Base-by-base conservation (phyloP, 1,140 invertebrate genomes). In the Drosophila prosaltans region DNA sequence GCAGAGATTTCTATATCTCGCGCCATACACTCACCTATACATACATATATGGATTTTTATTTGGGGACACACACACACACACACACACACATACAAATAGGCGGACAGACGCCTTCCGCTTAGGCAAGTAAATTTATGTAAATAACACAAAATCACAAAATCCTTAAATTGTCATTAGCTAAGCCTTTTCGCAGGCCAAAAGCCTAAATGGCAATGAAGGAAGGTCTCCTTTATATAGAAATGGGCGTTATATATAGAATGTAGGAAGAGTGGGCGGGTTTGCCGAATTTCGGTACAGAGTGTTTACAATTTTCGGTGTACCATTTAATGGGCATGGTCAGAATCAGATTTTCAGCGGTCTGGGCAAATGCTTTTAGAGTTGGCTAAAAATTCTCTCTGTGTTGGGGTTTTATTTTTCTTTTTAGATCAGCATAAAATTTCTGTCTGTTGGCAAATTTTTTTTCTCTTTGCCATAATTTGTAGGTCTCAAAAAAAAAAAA, bases 111-210 rank as follows among this genome's bases (percentile, higher is more conserved):
- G 74, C 73, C 73, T 55, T 63, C 54, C 54, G 16, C 48, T 32
- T 48, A 55, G 32, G 51, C 64, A 66, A 63, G 76, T 89, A 89
- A 89, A 88, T 89, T 88, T 88, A 88, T 88, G 84, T 71, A 89
- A 88, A 88, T 88, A 80, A 68, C 30, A 32, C 78, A 63, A 85
- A 84, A 86, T 85, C 81, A 70, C 80, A 84, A 88, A 88, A 89
- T 88, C 84, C 84, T 88, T 75, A 88, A 88, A 88, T 88, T 88
- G 84, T 88, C 84, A 88, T 88, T 88, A 84, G 84, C 77, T 81
- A 88, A 88, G 80, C 84, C 84, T 81, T 88, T 80, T 86, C 63
- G 74, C 64, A n/a, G 61, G 57, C 32, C 70, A 69, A 69, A 51
- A 51, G 21, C 45, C 45, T 9, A 51, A 51, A 51, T 51, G 45